A percentile compares a stretch with the other conserved stretches of the same genome.
Evolutionary conservation across 2,888 invertebrate genomes (phyloP).

Genomic region (Brachypalpus laphriformis): DNA sequence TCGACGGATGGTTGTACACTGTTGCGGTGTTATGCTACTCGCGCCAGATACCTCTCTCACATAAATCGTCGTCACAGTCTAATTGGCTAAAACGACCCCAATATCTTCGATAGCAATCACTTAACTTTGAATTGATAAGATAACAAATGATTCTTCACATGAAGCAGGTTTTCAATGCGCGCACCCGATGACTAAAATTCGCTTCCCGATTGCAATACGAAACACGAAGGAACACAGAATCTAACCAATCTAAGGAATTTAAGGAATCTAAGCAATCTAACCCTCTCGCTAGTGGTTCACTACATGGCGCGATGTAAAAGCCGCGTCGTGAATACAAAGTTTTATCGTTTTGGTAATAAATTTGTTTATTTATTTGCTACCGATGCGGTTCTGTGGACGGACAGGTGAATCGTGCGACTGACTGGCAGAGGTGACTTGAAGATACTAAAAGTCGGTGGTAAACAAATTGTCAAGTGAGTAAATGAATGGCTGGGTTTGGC

Average conservation of each 20-base stretch:
- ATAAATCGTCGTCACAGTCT: conserved; percentile 24
- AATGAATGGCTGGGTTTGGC: conserved; percentile 1
- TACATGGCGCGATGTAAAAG: not conserved
- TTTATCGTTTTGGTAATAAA: conserved; percentile 10
- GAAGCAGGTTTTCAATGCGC: conserved; percentile 18
- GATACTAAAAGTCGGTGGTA: conserved; percentile 44
- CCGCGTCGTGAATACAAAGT: not conserved
- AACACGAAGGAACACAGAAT: not conserved
- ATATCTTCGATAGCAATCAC: conserved; percentile 46
- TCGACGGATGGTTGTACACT: conserved; percentile 39
- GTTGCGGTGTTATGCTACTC: conserved; percentile 29
- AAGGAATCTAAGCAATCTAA: not conserved
- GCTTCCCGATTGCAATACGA: conserved; percentile 5
- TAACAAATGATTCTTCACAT: conserved; percentile 49
- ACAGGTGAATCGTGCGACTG: conserved; percentile 31
- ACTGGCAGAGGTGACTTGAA: conserved; percentile 11
- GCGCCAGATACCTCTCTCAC: conserved; percentile 54
- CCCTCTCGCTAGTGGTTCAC: not conserved
- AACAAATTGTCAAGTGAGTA: conserved; percentile 26
- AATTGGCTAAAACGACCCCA: conserved; percentile 42
- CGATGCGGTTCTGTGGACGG: conserved; percentile 14
- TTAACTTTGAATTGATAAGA: conserved; percentile 49
- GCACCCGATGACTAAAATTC: conserved; percentile 1
- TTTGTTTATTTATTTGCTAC: conserved; percentile 9
- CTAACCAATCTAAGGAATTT: not conserved